Evolutionary conservation across 2,888 invertebrate genomes (phyloP), one percentile per base, ranked within the genome.

Genomic region (Hydraecia micacea): DNA sequence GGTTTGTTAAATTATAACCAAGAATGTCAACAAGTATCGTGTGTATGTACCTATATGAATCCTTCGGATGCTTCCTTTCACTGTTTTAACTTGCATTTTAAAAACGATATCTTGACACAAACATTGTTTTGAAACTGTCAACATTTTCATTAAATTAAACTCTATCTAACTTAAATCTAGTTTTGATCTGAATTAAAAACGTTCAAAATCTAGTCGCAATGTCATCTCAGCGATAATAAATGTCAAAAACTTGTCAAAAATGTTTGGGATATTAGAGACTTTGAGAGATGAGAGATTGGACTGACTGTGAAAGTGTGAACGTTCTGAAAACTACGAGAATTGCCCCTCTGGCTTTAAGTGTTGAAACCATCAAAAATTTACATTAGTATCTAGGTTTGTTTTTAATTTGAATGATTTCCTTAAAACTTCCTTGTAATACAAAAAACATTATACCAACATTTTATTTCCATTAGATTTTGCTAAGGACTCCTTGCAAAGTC

Each of bases 11-110:
- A 39, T 32, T 55, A 18, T 63, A 18, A 25, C 21, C 18, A 7
- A 13, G 18, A 63, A 28, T 60, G n/a, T 28, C 32, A 70, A 28
- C 52, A 28, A 18, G n/a, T 52, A 42, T 5, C 3, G 28, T 11
- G 32, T 21, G 18, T 3, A n/a, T n/a, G n/a, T n/a, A n/a, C n/a
- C n/a, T n/a, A 1, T 28, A 7, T 36, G 2, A 32, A 15, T 21
- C n/a, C 32, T 63, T 80, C n/a, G 18, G 8, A 32, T 25, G n/a
- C 6, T 49, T 60, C 79, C 13, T 63, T 75, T 28, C 18, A 39
- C 32, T 74, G 15, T 70, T 49, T 49, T 69, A 32, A 21, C 0
- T 52, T 21, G 21, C 8, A 21, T 49, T 18, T 49, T 18, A 49
- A 18, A 18, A 18, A 49, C 18, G 1, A 7, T 52, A 52, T 52